phyloP scores from a whole-genome alignment of 2,888 invertebrate genomes.

The Prosopocoilus inquinatus region DNA sequence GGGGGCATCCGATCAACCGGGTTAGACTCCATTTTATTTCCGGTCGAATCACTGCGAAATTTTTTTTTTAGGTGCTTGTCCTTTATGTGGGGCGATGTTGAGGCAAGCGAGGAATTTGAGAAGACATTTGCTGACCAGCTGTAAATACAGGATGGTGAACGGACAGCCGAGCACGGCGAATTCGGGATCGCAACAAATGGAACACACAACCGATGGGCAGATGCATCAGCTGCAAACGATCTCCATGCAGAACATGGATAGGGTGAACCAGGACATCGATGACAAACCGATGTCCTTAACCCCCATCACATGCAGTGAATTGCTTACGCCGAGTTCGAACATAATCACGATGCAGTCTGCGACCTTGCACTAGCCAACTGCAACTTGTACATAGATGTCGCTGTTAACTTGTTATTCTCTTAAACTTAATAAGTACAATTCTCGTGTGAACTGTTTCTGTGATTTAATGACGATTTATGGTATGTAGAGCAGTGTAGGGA shows the following conservation, averaged over 20 bases:
- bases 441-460: not conserved
- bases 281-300: constrained; percentile 25
- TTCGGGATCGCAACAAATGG: constrained; percentile 17
- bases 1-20: constrained; percentile 62
- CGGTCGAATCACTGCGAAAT: not conserved
- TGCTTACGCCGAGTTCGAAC: constrained; percentile 21
- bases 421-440: not conserved
- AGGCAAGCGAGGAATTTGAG: constrained; percentile 60
- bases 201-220: constrained; percentile 18
- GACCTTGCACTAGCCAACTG: constrained; percentile 11
- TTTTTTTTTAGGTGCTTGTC: constrained; percentile 51
- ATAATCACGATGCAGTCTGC: constrained; percentile 13
- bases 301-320: constrained; percentile 27
- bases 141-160: constrained; percentile 27
- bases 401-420: not conserved
- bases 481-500: too few relatives aligned
- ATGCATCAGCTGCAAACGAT: constrained; percentile 27
- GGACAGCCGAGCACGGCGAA: constrained; percentile 11
- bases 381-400: too few relatives aligned
- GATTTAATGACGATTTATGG: constrained; percentile 3
- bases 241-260: constrained; percentile 25
- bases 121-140: constrained; percentile 52
- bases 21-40: constrained; percentile 7
- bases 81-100: constrained; percentile 59
- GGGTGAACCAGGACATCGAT: constrained; percentile 23